These are phyloP conservation scores for Linnaemya tessellans DNA, from an alignment of 2,888 invertebrate species.

Conservation along the genomic window DNA sequence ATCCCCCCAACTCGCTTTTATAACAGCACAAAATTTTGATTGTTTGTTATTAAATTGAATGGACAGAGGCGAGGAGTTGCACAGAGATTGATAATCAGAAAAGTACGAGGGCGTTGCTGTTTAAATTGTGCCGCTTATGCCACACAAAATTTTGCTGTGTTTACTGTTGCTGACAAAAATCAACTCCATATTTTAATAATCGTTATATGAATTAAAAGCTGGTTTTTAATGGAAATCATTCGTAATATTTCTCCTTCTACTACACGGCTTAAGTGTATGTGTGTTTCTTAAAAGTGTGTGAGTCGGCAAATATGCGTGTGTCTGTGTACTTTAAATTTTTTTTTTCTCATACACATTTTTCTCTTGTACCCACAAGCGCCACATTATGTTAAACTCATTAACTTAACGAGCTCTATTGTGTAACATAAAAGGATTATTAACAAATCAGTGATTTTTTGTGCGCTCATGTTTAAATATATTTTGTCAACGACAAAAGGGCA, in stretches of 20 bases:
- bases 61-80: background rate
- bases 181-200: constrained; percentile 19
- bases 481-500: constrained; percentile 76
- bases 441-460: constrained; percentile 80
- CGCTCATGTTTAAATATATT: constrained; percentile 76
- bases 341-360: constrained; percentile 44
- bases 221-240: constrained; percentile 55
- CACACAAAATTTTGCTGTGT: background rate
- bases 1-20: background rate
- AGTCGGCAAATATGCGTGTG: background rate
- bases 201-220: constrained; percentile 53
- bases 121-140: constrained; percentile 18
- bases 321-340: constrained; percentile 10
- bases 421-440: constrained; percentile 81
- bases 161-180: background rate
- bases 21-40: constrained; percentile 7
- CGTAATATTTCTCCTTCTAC: constrained; percentile 26
- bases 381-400: constrained; percentile 75
- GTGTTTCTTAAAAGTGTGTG: background rate
- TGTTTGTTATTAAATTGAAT: constrained; percentile 15
- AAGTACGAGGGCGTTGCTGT: constrained; percentile 42
- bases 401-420: constrained; percentile 81
- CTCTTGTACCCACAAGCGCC: constrained; percentile 67
- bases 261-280: constrained; percentile 5
- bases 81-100: constrained; percentile 12